Conservation (phyloP, 1,140 invertebrate genomes). For the Stenopsyche tienmushanensis region DNA sequence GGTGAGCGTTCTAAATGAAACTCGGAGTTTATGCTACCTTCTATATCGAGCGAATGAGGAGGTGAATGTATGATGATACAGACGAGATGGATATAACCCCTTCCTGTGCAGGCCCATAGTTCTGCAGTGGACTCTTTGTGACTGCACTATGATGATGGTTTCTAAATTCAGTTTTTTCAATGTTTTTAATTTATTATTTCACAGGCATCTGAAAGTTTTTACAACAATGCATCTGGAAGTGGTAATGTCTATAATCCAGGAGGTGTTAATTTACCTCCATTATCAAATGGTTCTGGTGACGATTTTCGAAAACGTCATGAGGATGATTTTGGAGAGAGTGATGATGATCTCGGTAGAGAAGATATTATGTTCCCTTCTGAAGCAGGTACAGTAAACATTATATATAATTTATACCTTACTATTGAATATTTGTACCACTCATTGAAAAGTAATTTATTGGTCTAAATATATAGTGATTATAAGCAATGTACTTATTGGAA, state of each 20-base stretch:
- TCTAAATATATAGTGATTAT: too few species aligned
- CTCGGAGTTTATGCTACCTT: too few species aligned
- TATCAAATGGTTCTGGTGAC: slow-evolving; percentile 59
- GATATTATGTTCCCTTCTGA: slow-evolving; percentile 82
- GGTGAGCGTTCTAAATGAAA: too few species aligned
- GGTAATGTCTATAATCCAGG: slow-evolving; percentile 42
- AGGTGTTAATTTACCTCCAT: slow-evolving; percentile 43
- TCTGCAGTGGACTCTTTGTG: too few species aligned
- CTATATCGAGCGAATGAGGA: too few species aligned
- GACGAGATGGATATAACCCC: too few species aligned
- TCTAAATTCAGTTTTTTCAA: neutral
- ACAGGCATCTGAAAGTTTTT: slow-evolving; percentile 46
- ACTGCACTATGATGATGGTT: too few species aligned
- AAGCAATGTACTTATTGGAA: too few species aligned
- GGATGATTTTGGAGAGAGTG: slow-evolving; percentile 84
- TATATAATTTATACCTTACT: slow-evolving; percentile 20
- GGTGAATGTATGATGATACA: too few species aligned
- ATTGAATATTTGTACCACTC: too few species aligned
- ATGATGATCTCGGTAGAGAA: slow-evolving; percentile 84
- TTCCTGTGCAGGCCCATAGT: too few species aligned
- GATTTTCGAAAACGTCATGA: slow-evolving; percentile 60
- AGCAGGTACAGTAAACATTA: slow-evolving; percentile 52
- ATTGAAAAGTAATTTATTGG: too few species aligned
- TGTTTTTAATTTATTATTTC: slow-evolving; percentile 6
- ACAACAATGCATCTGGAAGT: slow-evolving; percentile 48